These are phyloP conservation scores for Meiosimyza decipiens DNA, from an alignment of 2,888 invertebrate species.

Conservation along the genomic window DNA sequence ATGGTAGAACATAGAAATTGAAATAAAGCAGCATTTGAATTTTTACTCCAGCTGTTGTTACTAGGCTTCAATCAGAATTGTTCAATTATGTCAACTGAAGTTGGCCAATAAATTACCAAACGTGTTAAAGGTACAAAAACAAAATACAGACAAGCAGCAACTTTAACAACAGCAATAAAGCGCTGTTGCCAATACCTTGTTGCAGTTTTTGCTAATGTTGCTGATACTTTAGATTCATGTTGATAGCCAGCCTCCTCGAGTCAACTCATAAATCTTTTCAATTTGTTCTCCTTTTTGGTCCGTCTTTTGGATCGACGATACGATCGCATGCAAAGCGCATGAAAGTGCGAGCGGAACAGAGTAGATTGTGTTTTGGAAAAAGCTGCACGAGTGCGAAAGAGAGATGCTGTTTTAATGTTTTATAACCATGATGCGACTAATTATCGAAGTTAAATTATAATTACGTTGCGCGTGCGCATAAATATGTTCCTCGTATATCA, in stretches of 20 bases:
- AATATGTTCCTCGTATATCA: slow-evolving; percentile 22
- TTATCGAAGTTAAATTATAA: slow-evolving; percentile 63
- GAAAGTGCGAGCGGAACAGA: not conserved
- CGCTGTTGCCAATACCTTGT: not conserved
- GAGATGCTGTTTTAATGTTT: slow-evolving; percentile 47
- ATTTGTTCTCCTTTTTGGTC: not conserved
- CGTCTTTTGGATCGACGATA: not conserved
- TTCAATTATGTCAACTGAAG: slow-evolving; percentile 41
- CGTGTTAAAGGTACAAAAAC: slow-evolving; percentile 46
- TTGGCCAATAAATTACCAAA: slow-evolving; percentile 23
- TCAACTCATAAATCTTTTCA: slow-evolving; percentile 33
- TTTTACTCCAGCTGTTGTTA: not conserved
- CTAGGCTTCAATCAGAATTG: slow-evolving; percentile 51
- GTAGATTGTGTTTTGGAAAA: not conserved
- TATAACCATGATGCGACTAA: slow-evolving; percentile 62
- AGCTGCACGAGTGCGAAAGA: not conserved
- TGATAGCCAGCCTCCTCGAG: slow-evolving; percentile 22
- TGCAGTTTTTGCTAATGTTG: slow-evolving; percentile 2
- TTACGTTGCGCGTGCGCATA: slow-evolving; percentile 49
- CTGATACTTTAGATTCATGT: slow-evolving; percentile 43
- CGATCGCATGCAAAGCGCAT: slow-evolving; percentile 20
- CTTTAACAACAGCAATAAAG: slow-evolving; percentile 9
- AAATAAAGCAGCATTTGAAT: slow-evolving; percentile 8
- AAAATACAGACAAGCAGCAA: slow-evolving; percentile 41
- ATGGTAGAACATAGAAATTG: not conserved